Conservation (phyloP, 2,797 vertebrate genomes). For the Cyprinodon diabolis region DNA sequence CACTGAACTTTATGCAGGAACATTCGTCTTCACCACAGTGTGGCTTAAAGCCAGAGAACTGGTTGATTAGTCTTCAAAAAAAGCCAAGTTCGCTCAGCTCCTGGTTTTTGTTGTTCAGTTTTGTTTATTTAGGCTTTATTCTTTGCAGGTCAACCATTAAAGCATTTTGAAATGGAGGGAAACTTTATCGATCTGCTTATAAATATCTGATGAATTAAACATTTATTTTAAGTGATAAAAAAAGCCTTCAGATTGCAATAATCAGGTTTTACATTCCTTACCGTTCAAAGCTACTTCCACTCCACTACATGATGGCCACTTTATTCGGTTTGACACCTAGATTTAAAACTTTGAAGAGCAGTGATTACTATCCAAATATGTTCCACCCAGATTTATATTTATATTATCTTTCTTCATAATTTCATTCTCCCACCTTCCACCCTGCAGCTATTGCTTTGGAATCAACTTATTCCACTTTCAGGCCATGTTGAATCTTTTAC, state of each 20-base stretch:
- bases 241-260: not conserved
- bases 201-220: not conserved
- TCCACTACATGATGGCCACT: not conserved
- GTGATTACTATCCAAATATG: not conserved
- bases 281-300: not conserved
- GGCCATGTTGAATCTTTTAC: no score
- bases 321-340: not conserved
- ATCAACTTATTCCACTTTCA: not conserved
- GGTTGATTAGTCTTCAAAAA: slow-evolving; percentile 13
- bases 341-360: not conserved
- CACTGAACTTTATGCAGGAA: slow-evolving; percentile 20
- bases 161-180: not conserved
- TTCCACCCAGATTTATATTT: no score
- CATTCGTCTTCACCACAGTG: slow-evolving; percentile 17
- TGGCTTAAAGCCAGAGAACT: slow-evolving; percentile 9
- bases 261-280: not conserved
- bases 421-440: no score
- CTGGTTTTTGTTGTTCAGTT: not conserved
- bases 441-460: not conserved
- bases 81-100: slow-evolving; percentile 1
- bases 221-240: not conserved
- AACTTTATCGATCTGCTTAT: not conserved
- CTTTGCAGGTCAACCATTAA: not conserved
- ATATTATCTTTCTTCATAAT: not conserved
- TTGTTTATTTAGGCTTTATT: not conserved